Base-by-base conservation (phyloP, 2,888 invertebrate genomes). In the Malthinus flaveolus region DNA sequence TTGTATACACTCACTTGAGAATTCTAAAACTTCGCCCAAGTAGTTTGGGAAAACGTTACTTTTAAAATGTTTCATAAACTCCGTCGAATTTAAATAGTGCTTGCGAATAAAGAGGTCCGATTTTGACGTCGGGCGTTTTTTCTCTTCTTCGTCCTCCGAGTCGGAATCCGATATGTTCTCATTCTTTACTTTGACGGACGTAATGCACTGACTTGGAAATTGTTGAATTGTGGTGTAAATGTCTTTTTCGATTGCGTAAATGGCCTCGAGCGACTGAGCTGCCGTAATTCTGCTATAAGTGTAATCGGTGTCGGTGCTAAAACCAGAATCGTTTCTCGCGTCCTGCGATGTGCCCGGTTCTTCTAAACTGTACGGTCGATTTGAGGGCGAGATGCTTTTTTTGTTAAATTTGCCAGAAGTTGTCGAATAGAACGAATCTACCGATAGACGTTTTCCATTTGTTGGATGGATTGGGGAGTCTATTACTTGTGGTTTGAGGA, bases 31-130 rank as follows among this genome's bases (percentile, higher is more conserved):
- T 0, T 77, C 70, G 0, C 85, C 87, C 46, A 90, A 72, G 47
- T 83, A 82, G 36, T 84, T 78, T 45, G 84, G 83, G 67, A 90
- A 87, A 32, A 87, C 74, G 62, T 84, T 82, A 45, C 66, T 71
- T 1, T 84, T 84, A 70, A 91, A 91, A 68, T 88, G 83, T 34
- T 81, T 80, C 86, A 89, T 87, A 69, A 90, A 91, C 45, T 80
- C 81, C 34, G 80, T 74, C 0, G 90, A 90, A 69, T 85, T 87
- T 0, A 90, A 77, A 68, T 84, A 88, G 39, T 82, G 66, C 6
- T 74, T 70, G 4, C 62, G 66, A 36, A 73, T 65, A 7, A 52
- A 60, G 7, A 60, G 12, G 4, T 55, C 6, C 1, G 8, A 8
- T n/a, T 35, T 31, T 4, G 10, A 9, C 11, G 31, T 5, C 7